Evolutionary conservation across 1,140 invertebrate genomes (phyloP).

Genomic region (Anagrus nilaparvatae): DNA sequence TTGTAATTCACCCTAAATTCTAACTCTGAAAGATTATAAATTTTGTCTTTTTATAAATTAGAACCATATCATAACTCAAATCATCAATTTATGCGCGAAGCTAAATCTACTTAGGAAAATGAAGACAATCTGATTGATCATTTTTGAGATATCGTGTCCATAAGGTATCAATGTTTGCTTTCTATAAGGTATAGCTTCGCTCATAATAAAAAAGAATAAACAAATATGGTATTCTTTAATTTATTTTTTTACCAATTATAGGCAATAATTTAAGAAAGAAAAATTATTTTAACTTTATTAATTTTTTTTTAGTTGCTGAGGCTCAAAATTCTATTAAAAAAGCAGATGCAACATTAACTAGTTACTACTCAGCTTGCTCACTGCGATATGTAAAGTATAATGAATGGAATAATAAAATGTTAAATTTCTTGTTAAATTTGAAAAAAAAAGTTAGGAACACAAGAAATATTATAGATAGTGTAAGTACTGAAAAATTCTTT

Average conservation of each 20-base stretch:
- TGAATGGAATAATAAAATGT: constrained; percentile 50
- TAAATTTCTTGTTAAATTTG: constrained; percentile 54
- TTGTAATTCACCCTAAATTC: too few relatives aligned
- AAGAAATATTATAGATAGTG: constrained; percentile 67
- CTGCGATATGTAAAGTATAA: constrained; percentile 48
- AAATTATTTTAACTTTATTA: constrained; percentile 5
- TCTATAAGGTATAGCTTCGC: too few relatives aligned
- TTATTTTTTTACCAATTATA: too few relatives aligned
- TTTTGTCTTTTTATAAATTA: too few relatives aligned
- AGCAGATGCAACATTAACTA: constrained; percentile 44
- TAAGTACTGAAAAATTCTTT: constrained; percentile 39
- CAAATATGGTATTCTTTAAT: too few relatives aligned
- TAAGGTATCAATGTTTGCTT: too few relatives aligned
- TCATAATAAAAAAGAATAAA: neutral
- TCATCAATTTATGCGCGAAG: too few relatives aligned
- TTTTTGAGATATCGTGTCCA: too few relatives aligned
- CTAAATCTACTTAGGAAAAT: too few relatives aligned
- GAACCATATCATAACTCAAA: too few relatives aligned
- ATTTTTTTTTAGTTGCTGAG: constrained; percentile 40
- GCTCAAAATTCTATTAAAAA: constrained; percentile 47
- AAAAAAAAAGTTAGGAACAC: constrained; percentile 66
- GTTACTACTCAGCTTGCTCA: constrained; percentile 41
- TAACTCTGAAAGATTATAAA: too few relatives aligned
- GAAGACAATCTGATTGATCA: too few relatives aligned
- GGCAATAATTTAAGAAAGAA: constrained; percentile 1